These are phyloP conservation scores for Xestia sexstrigata DNA, from an alignment of 2,888 invertebrate genomes.

Conservation along the genomic window DNA sequence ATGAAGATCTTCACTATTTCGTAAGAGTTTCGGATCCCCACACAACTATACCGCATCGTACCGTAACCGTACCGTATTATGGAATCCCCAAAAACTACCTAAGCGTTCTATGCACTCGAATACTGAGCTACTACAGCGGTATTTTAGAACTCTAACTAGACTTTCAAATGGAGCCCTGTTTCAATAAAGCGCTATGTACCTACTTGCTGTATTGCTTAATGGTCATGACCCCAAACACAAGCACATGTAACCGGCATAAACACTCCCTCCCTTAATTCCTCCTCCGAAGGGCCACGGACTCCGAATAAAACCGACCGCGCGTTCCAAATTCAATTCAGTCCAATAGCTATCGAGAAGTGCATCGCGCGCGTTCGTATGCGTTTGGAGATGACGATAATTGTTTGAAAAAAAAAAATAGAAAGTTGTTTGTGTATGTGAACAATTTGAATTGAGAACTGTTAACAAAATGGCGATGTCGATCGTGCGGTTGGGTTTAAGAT, in stretches of 20 bases:
- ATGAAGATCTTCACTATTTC: no score
- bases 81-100: neutral
- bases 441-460: slow-evolving; percentile 54
- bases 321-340: slow-evolving; percentile 79
- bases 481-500: slow-evolving; percentile 83
- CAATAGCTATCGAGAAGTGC: slow-evolving; percentile 63
- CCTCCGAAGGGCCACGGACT: slow-evolving; percentile 49
- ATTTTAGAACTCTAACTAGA: neutral
- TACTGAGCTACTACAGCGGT: neutral
- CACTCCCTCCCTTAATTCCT: slow-evolving; percentile 69
- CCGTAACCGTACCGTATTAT: no score
- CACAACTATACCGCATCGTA: no score
- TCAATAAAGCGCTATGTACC: slow-evolving; percentile 50
- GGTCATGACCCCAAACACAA: slow-evolving; percentile 59
- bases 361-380: slow-evolving; percentile 59
- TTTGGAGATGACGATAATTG: slow-evolving; percentile 57
- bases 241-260: slow-evolving; percentile 71
- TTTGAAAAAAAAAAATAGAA: slow-evolving; percentile 55
- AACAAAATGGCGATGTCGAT: slow-evolving; percentile 87
- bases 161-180: neutral
- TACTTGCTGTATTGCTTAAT: slow-evolving; percentile 52
- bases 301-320: slow-evolving; percentile 81
- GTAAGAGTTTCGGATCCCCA: no score
- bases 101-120: neutral
- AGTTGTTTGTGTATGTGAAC: slow-evolving; percentile 58